Conservation (phyloP, 1,140 invertebrate species). For the Trichogramma pretiosum region DNA sequence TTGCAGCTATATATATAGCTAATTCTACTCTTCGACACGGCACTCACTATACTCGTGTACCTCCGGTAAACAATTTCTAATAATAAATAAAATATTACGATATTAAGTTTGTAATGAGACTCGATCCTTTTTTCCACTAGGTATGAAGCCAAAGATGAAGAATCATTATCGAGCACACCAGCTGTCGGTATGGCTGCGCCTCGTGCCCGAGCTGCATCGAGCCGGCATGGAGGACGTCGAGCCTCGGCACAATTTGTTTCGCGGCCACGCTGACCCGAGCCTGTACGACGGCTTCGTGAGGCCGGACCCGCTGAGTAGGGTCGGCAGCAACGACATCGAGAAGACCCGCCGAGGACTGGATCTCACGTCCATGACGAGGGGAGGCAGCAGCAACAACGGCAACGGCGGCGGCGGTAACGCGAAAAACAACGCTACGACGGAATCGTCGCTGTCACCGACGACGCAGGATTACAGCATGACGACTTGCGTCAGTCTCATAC, state of each 20-base stretch:
- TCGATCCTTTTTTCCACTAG: too few relatives aligned
- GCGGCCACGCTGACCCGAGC: conserved; percentile 69
- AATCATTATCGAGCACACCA: conserved; percentile 92
- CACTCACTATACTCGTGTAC: too few relatives aligned
- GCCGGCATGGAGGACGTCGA: conserved; percentile 81
- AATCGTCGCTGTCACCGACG: conserved; percentile 45
- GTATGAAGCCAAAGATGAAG: conserved; percentile 80
- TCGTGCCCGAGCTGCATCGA: conserved; percentile 86
- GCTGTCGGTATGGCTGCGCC: conserved; percentile 84
- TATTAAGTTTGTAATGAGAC: too few relatives aligned
- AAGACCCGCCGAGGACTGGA: too few relatives aligned
- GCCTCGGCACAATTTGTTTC: conserved; percentile 72
- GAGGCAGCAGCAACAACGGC: too few relatives aligned
- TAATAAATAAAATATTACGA: too few relatives aligned
- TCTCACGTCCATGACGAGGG: too few relatives aligned
- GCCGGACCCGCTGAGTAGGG: conserved; percentile 63
- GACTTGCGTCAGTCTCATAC: conserved; percentile 49
- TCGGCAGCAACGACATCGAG: conserved; percentile 25
- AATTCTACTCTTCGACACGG: too few relatives aligned
- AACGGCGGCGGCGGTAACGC: conserved; percentile 24
- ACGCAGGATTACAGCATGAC: conserved; percentile 45
- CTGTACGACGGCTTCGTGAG: conserved; percentile 74
- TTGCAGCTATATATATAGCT: too few relatives aligned
- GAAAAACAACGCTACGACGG: conserved; percentile 51
- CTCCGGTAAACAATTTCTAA: too few relatives aligned